Base-by-base conservation (phyloP, 2,113 vertebrate genomes). In the Lophura nycthemera region DNA sequence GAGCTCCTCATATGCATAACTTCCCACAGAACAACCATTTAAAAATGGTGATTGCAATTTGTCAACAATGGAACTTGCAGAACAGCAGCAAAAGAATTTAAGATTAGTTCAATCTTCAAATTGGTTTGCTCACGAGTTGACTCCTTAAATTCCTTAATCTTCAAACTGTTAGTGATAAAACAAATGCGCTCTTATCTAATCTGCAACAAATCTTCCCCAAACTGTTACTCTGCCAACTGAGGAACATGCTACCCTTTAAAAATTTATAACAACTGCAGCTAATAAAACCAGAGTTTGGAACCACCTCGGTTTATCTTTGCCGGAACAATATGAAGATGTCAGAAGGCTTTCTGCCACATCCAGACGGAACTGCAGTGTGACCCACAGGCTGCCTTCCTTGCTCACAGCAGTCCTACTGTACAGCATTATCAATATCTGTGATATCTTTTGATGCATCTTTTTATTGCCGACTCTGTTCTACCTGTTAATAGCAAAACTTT, bases 211-310 rank as follows among this genome's bases (percentile, higher is more conserved):
- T 95, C 92, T 96, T 89, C 59, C 92, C 84, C 90, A 95, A 95
- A 95, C 74, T 83, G 71, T 80, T 36, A 50, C 60, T 74, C 70
- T 88, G 97, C 93, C 85, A 88, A 78, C 29, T 40, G 7, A 79
- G 90, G 84, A 73, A 88, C 75, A 73, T 34, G 45, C 48, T 60
- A 74, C 34, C 54, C 77, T 88, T 92, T 88, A 80, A 96, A 96
- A 96, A 95, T 80, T 86, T 92, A 91, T 93, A 96, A 89, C 84
- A 89, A 84, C 75, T 64, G 79, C 75, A 96, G 95, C 85, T 96
- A 95, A 89, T 95, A 96, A 97, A 96, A 92, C 80, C 65, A 71
- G 71, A 72, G 92, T 83, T 88, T 93, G 95, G 93, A 96, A 97
- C 45, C 25, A 71, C 92, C 87, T 93, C 90, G 25, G 93, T 96